Conservation (phyloP, 1,140 invertebrate genomes). For the Caenorhabditis elegans region WBcel235 BX284605.5:12198001-12198500, state of each 20-base stretch:
- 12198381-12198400: slow-evolving; percentile 52
- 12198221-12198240: slow-evolving; percentile 46
- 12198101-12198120: slow-evolving; percentile 52
- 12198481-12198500: slow-evolving; percentile 48
- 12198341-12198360: slow-evolving; percentile 53
- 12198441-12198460: slow-evolving; percentile 50
- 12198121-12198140: slow-evolving; percentile 51
- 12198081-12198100: slow-evolving; percentile 45
- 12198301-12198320: slow-evolving; percentile 27
- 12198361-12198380: slow-evolving; percentile 40
- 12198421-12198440: slow-evolving; percentile 46
- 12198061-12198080: slow-evolving; percentile 59
- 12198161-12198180: slow-evolving; percentile 48
- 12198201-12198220: slow-evolving; percentile 56
- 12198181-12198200: slow-evolving; percentile 52
- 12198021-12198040: slow-evolving; percentile 50
- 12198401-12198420: slow-evolving; percentile 52
- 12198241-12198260: slow-evolving; percentile 15
- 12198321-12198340: slow-evolving; percentile 47
- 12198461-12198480: slow-evolving; percentile 45
- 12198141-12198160: slow-evolving; percentile 51
- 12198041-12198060: slow-evolving; percentile 53
- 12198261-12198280: slow-evolving; percentile 34
- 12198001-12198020: slow-evolving; percentile 58
- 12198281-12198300: slow-evolving; percentile 33